Percentiles rank a stretch among this genome's conserved stretches.
Evolutionary conservation across 2,113 vertebrate genomes (phyloP).

Genomic region (Accipiter virgatus): DNA sequence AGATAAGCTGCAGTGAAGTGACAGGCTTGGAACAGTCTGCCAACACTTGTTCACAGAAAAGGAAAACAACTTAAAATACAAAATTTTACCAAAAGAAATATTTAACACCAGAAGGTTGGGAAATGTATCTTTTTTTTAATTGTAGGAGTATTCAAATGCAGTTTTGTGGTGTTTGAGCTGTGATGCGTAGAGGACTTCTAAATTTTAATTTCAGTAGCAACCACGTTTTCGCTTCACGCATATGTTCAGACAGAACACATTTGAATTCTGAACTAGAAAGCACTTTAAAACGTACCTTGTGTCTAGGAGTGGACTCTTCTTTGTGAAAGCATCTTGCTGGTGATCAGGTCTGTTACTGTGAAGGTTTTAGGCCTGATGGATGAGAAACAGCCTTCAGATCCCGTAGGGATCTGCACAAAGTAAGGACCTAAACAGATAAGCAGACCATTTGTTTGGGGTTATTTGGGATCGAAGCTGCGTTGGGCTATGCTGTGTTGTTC

Average conservation of each 20-base stretch:
- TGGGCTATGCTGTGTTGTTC: background rate
- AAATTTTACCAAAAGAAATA: background rate
- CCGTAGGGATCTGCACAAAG: background rate
- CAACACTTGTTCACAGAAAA: background rate
- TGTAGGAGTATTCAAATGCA: background rate
- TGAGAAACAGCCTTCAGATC: background rate
- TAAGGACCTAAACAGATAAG: background rate
- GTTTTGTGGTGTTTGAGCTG: background rate
- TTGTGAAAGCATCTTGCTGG: background rate
- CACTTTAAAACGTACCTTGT: background rate
- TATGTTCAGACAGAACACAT: background rate
- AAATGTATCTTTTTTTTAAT: background rate
- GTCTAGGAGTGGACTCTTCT: background rate
- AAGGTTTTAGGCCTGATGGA: background rate
- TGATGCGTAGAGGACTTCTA: background rate
- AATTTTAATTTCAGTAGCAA: background rate
- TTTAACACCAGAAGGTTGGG: background rate
- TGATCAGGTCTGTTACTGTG: background rate
- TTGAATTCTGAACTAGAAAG: background rate
- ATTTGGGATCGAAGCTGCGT: background rate
- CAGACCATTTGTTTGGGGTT: background rate
- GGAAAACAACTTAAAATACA: background rate
- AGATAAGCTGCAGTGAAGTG: background rate
- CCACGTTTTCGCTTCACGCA: rapidly evolving
- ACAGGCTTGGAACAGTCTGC: background rate